phyloP scores from a whole-genome alignment of 2,888 invertebrate genomes.

The Protonemura montana region DNA sequence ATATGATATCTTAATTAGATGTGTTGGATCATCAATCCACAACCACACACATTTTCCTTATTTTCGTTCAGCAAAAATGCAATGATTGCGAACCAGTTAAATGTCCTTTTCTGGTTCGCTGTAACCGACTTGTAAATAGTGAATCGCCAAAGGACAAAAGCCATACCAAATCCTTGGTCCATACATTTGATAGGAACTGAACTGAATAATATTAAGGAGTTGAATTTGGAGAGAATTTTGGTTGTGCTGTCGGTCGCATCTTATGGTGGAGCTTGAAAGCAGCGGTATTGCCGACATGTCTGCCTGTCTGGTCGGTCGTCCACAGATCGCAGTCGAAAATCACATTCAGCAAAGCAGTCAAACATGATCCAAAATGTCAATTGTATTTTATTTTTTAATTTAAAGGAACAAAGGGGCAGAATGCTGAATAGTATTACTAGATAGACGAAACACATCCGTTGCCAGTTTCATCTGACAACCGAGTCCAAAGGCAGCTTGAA shows the following conservation, averaged over 20 bases:
- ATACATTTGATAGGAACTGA: constrained; percentile 3
- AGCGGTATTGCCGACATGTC: not conserved
- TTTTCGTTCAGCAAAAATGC: not conserved
- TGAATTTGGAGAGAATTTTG: not conserved
- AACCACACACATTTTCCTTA: not conserved
- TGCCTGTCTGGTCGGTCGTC: not conserved
- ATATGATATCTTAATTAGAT: too few relatives aligned
- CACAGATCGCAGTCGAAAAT: constrained; percentile 37
- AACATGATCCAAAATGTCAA: constrained; percentile 41
- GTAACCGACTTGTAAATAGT: not conserved
- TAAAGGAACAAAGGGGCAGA: constrained; percentile 24
- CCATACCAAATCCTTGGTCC: constrained; percentile 3
- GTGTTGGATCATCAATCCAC: too few relatives aligned
- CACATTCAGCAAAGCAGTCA: constrained; percentile 40
- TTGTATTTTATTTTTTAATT: constrained; percentile 31
- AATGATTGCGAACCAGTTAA: constrained; percentile 5
- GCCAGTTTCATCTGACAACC: not conserved
- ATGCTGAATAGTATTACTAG: constrained; percentile 14
- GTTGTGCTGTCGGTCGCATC: not conserved
- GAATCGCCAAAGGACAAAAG: constrained; percentile 12
- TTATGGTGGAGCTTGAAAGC: not conserved
- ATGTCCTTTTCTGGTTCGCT: not conserved
- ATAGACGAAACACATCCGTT: constrained; percentile 3
- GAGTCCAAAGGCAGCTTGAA: not conserved
- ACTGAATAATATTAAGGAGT: constrained; percentile 1